Conservation (phyloP, 2,113 vertebrate species). For the Coptodon bakossiorum region DNA sequence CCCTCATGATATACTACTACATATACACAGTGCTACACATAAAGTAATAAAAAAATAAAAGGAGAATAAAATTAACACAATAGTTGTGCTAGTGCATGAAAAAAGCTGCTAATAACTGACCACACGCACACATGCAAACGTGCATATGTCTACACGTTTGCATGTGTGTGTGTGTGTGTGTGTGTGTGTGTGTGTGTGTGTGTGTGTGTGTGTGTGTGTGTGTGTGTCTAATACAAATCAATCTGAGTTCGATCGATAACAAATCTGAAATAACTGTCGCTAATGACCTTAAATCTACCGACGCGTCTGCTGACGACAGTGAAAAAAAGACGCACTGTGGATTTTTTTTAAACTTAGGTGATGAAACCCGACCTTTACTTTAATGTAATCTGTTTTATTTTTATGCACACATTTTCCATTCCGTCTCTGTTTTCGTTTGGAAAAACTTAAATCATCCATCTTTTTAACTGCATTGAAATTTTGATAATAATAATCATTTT, state of each 20-base stretch:
- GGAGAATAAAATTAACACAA: conserved; percentile 67
- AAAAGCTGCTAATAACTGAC: background rate
- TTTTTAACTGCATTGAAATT: background rate
- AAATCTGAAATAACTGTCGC: background rate
- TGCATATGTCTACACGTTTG: conserved; percentile 14
- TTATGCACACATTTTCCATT: background rate
- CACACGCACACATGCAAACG: background rate
- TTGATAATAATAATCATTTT: background rate
- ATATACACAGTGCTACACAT: background rate
- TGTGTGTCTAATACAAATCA: background rate
- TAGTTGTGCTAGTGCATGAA: conserved; percentile 22
- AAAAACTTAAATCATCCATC: background rate
- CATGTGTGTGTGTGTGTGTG: background rate
- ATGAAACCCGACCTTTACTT: background rate
- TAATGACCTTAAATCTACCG: background rate
- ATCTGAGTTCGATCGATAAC: background rate
- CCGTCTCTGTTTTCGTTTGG: background rate
- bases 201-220: background rate
- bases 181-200: too few species aligned
- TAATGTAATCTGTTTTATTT: background rate
- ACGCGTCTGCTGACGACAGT: background rate
- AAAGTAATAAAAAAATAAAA: background rate
- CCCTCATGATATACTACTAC: background rate
- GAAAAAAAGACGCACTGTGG: background rate
- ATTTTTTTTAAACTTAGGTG: background rate